Conservation (phyloP, 2,113 vertebrate species). For the Planiliza haematocheilus region DNA sequence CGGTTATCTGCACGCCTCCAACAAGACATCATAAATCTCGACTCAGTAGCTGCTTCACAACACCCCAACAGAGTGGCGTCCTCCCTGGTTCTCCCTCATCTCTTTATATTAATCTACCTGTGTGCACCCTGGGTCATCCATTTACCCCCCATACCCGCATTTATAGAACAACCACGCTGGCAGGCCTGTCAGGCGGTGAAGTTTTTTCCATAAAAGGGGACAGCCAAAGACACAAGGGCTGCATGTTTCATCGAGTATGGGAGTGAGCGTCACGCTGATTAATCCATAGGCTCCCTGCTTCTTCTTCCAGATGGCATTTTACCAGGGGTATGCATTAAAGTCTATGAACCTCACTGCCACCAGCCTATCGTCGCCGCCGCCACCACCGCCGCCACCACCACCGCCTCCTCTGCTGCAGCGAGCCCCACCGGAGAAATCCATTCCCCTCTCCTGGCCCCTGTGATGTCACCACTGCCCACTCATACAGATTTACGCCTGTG, state of each 20-base stretch:
- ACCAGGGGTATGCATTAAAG: slow-evolving; percentile 54
- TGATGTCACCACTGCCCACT: slow-evolving; percentile 59
- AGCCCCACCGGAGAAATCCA: slow-evolving; percentile 28
- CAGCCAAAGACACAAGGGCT: slow-evolving; percentile 27
- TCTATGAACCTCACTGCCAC: slow-evolving; percentile 25
- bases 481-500: slow-evolving; percentile 53
- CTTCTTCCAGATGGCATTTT: slow-evolving; percentile 68
- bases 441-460: slow-evolving; percentile 36
- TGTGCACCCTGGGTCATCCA: slow-evolving; percentile 54
- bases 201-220: slow-evolving; percentile 29
- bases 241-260: slow-evolving; percentile 41
- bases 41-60: slow-evolving; percentile 31
- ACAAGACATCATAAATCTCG: slow-evolving; percentile 66
- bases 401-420: slow-evolving; percentile 11
- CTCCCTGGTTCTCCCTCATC: slow-evolving; percentile 29
- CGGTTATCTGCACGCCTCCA: slow-evolving; percentile 54
- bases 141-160: slow-evolving; percentile 40
- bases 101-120: slow-evolving; percentile 58
- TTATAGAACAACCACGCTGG: slow-evolving; percentile 27
- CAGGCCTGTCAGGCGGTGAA: slow-evolving; percentile 24
- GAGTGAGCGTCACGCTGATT: slow-evolving; percentile 50
- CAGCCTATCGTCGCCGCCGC: neutral
- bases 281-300: slow-evolving; percentile 47
- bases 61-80: slow-evolving; percentile 48
- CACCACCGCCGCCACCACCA: slow-evolving; percentile 7